A percentile compares a stretch with the other conserved stretches of the same genome.
phyloP scores from a whole-genome alignment of 1,140 invertebrate genomes.

The Trigoniulus corallinus region DNA sequence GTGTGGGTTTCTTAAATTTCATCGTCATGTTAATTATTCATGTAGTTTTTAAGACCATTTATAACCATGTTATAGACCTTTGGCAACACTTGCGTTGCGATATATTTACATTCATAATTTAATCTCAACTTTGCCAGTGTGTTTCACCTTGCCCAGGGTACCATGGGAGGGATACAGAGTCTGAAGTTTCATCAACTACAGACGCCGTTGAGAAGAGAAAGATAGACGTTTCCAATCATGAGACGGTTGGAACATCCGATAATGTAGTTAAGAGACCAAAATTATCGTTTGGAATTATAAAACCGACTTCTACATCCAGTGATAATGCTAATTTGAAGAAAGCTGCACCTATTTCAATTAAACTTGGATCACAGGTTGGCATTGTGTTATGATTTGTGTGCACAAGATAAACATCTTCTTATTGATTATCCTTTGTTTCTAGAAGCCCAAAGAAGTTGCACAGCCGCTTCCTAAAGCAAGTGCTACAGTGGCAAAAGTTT shows the following conservation, averaged over 20 bases:
- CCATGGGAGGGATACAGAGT: neutral
- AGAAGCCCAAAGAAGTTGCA: constrained; percentile 3
- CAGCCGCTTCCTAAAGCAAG: too few species aligned
- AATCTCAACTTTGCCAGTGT: constrained; percentile 3
- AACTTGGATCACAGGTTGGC: neutral
- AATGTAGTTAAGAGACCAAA: neutral
- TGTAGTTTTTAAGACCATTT: neutral
- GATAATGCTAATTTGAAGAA: neutral
- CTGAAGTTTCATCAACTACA: neutral
- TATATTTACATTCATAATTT: neutral
- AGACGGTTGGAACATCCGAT: too few species aligned
- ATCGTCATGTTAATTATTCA: neutral
- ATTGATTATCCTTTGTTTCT: neutral
- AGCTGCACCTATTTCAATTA: neutral
- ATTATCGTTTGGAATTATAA: neutral
- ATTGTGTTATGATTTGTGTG: too few species aligned
- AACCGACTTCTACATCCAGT: neutral
- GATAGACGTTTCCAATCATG: too few species aligned
- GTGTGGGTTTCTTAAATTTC: neutral
- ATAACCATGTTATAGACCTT: neutral
- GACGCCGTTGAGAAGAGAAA: neutral
- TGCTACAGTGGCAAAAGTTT: constrained; percentile 1
- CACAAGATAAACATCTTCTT: neutral
- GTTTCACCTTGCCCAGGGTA: constrained; percentile 1
- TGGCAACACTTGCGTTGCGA: neutral